These are phyloP conservation scores for Cyprinodon diabolis DNA, from an alignment of 2,797 vertebrate species.

Conservation along the genomic window DNA sequence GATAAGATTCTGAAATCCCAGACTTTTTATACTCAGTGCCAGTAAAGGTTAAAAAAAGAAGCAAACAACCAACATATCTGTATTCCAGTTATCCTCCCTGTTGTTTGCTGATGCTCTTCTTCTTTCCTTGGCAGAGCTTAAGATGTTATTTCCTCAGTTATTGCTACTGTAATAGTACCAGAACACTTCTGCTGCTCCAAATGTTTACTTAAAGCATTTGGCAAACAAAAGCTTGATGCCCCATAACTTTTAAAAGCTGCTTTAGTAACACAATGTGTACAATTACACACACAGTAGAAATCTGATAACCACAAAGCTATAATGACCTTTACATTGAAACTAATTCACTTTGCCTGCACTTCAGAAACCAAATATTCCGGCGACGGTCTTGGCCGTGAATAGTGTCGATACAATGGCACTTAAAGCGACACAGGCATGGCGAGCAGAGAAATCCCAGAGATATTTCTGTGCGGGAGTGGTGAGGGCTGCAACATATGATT, in stretches of 20 bases:
- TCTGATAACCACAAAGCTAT: too few species aligned
- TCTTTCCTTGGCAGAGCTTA: background rate
- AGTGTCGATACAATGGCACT: too few species aligned
- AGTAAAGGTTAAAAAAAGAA: background rate
- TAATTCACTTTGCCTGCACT: too few species aligned
- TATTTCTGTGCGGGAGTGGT: too few species aligned
- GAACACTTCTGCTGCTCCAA: background rate
- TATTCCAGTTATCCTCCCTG: background rate
- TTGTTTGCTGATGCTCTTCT: background rate
- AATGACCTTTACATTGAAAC: too few species aligned
- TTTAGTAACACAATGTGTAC: background rate
- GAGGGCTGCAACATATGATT: too few species aligned
- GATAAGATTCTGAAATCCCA: background rate
- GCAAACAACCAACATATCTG: too few species aligned
- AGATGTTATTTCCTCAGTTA: background rate
- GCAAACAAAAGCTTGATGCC: background rate
- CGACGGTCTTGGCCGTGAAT: too few species aligned
- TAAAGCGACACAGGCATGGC: too few species aligned
- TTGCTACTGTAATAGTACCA: background rate
- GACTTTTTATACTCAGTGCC: background rate
- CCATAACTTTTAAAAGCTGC: background rate
- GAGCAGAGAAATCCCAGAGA: too few species aligned
- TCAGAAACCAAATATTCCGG: too few species aligned
- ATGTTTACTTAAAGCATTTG: background rate
- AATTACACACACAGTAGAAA: too few species aligned